These are phyloP conservation scores for Lasioglossum leucozonium DNA, from an alignment of 2,888 invertebrate genomes.

Conservation along the genomic window DNA sequence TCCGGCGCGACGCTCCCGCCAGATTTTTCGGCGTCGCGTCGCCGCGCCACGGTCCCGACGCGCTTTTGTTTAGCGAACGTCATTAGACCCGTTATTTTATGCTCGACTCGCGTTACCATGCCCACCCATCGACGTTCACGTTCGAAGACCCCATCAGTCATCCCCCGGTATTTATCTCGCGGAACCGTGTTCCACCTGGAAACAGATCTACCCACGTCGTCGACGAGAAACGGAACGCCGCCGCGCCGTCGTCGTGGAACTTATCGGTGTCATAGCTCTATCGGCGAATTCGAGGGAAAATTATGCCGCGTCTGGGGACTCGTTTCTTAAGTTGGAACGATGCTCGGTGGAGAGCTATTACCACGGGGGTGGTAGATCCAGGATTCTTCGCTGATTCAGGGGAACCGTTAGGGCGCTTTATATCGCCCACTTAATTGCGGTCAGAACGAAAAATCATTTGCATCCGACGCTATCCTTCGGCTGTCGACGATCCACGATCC, in stretches of 20 bases:
- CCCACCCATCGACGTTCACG: background rate
- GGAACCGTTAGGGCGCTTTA: background rate
- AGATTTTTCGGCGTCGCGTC: constrained; percentile 44
- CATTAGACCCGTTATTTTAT: constrained; percentile 41
- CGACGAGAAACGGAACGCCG: background rate
- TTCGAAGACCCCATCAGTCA: constrained; percentile 9
- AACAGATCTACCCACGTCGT: background rate
- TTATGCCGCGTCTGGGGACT: background rate
- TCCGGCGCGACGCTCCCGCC: constrained; percentile 1
- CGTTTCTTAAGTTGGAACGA: constrained; percentile 1
- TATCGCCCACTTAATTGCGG: background rate
- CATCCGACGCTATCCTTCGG: background rate
- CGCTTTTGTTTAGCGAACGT: constrained; percentile 45
- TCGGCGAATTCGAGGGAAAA: background rate
- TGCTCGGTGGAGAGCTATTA: background rate
- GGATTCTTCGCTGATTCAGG: background rate
- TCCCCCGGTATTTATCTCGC: constrained; percentile 17
- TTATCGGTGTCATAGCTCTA: constrained; percentile 9
- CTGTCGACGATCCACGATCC: background rate
- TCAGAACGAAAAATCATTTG: background rate
- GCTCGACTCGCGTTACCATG: constrained; percentile 18
- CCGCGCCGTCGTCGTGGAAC: background rate
- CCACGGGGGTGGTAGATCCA: background rate
- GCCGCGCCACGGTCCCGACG: background rate
- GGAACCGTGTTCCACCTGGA: background rate